phyloP scores from a whole-genome alignment of 2,797 vertebrate species.

The Anas bernieri region DNA sequence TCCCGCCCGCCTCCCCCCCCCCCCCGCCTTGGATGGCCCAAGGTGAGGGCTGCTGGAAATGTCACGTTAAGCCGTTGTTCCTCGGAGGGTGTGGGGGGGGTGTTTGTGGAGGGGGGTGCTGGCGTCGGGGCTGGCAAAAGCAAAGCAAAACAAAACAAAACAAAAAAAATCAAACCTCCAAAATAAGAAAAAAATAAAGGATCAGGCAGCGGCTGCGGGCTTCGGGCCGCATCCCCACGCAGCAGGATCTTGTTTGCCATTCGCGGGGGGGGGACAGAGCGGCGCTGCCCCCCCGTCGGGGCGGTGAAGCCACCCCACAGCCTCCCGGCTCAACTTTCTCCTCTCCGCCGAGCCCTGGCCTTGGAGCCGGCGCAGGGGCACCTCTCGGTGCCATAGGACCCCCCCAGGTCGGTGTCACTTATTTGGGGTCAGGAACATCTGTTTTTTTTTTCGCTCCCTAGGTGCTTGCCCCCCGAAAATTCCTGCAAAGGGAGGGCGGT shows the following conservation, averaged over 20 bases:
- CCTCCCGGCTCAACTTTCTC: not conserved
- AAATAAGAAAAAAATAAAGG: not conserved
- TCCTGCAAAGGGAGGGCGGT: fast-evolving
- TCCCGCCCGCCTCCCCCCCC: too few species aligned
- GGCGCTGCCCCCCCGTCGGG: not conserved
- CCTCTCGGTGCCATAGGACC: fast-evolving
- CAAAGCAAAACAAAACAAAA: not conserved
- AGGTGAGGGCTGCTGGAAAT: not conserved
- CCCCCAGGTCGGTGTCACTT: not conserved
- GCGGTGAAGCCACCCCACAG: not conserved
- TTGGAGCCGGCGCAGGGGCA: fast-evolving
- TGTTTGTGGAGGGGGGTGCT: not conserved
- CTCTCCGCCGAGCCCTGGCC: not conserved
- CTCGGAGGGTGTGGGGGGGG: not conserved
- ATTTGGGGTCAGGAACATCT: not conserved
- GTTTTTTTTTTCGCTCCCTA: fast-evolving
- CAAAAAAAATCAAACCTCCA: not conserved
- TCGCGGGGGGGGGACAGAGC: not conserved
- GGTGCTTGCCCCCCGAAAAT: not conserved
- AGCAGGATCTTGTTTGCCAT: not conserved
- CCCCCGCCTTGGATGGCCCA: not conserved
- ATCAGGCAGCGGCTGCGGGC: not conserved
- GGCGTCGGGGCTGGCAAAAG: not conserved
- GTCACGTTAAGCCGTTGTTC: not conserved
- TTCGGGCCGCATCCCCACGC: not conserved